These are phyloP conservation scores for Cinclus mexicanus DNA, from an alignment of 2,113 vertebrate species.

Conservation along the genomic window DNA sequence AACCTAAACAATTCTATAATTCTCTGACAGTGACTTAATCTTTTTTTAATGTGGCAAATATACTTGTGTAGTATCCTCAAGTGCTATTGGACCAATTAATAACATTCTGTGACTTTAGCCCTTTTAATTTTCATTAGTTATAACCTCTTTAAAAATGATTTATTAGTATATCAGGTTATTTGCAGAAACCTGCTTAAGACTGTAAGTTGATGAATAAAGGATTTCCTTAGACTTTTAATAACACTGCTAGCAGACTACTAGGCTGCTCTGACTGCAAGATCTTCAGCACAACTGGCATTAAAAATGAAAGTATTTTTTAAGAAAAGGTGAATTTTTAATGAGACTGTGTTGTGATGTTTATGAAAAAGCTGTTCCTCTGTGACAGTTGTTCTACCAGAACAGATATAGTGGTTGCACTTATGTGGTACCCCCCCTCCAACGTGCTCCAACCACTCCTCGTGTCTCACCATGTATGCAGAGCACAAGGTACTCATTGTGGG, in stretches of 20 bases:
- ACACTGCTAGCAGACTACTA: background rate
- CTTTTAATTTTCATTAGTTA: background rate
- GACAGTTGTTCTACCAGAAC: background rate
- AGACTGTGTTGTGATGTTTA: background rate
- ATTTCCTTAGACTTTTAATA: background rate
- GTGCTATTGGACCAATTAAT: background rate
- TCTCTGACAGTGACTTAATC: background rate
- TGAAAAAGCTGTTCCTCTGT: background rate
- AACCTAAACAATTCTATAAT: background rate
- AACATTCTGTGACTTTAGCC: background rate
- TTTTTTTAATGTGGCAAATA: background rate
- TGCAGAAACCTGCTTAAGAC: background rate
- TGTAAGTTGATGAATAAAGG: background rate
- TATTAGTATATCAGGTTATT: background rate
- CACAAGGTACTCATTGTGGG: accelerated
- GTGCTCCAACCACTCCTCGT: background rate
- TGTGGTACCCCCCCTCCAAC: background rate
- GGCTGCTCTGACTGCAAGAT: background rate
- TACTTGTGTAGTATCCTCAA: background rate
- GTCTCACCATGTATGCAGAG: accelerated
- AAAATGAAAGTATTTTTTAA: background rate
- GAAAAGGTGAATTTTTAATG: background rate
- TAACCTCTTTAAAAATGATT: background rate
- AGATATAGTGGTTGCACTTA: background rate
- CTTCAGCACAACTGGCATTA: background rate